These are phyloP conservation scores for Drosophila bunnanda DNA, from an alignment of 2,888 invertebrate species.

Conservation along the genomic window DNA sequence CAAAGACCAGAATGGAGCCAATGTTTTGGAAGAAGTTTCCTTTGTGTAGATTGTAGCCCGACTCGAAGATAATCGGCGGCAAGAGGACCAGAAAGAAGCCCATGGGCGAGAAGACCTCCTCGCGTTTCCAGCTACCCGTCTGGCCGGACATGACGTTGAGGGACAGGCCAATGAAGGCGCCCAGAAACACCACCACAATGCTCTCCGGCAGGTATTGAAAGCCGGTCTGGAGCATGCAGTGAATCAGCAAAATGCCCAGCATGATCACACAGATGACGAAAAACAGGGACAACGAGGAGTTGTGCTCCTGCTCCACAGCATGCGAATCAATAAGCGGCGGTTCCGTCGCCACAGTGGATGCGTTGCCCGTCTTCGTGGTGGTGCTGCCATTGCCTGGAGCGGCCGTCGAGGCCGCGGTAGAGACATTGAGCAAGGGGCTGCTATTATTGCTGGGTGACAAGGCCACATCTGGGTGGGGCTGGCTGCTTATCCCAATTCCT, in stretches of 20 bases:
- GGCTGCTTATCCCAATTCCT: not conserved
- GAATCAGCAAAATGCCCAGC: conserved; percentile 96
- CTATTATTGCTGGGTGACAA: not conserved
- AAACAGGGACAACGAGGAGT: conserved; percentile 98
- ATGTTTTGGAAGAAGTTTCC: conserved; percentile 98
- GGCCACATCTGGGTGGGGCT: not conserved
- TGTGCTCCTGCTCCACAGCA: conserved; percentile 97
- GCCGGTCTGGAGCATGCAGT: conserved; percentile 96
- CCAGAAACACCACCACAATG: conserved; percentile 97
- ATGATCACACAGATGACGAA: conserved; percentile 98
- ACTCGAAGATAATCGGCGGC: conserved; percentile 99
- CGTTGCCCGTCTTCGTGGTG: conserved; percentile 56
- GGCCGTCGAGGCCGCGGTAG: conserved; percentile 12
- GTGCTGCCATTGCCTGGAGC: conserved; percentile 28
- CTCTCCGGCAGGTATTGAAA: conserved; percentile 99
- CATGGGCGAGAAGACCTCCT: conserved; percentile 99
- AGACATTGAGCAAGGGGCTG: not conserved
- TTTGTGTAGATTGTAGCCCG: conserved; percentile 99
- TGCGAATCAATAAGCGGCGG: conserved; percentile 94
- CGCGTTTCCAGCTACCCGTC: conserved; percentile 97
- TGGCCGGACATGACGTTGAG: conserved; percentile 94
- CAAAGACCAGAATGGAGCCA: conserved; percentile 99
- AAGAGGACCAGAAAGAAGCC: conserved; percentile 98
- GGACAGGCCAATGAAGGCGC: conserved; percentile 95
- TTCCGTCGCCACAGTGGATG: conserved; percentile 88